Percentiles rank a stretch among this genome's conserved stretches.
Conservation (phyloP, 2,888 invertebrate species). For the Lithophane ornitopus region DNA sequence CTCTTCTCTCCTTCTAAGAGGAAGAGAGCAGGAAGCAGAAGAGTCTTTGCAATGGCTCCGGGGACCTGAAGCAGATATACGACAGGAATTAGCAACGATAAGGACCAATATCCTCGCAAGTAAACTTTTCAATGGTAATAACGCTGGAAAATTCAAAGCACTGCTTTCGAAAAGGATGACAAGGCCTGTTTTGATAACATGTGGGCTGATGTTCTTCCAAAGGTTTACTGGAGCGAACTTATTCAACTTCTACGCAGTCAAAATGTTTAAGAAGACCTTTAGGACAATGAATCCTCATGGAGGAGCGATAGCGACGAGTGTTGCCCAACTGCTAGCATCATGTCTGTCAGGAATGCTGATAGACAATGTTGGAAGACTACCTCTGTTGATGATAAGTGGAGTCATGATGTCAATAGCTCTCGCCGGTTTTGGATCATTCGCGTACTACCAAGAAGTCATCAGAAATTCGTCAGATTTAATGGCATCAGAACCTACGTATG, state of each 20-base stretch:
- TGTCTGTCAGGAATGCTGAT: conserved; percentile 95
- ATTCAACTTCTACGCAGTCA: conserved; percentile 96
- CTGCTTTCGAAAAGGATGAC: conserved; percentile 85
- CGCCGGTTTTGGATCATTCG: conserved; percentile 95
- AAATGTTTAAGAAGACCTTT: conserved; percentile 96
- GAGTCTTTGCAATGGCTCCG: conserved; percentile 95
- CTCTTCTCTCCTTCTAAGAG: conserved; percentile 94
- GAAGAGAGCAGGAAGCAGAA: conserved; percentile 94
- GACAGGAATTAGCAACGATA: conserved; percentile 93
- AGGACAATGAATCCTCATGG: conserved; percentile 95
- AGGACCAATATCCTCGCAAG: conserved; percentile 92
- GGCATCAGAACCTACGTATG: conserved; percentile 89
- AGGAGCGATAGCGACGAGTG: conserved; percentile 95
- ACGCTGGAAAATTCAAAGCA: conserved; percentile 80
- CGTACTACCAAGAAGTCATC: conserved; percentile 94
- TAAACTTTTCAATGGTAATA: conserved; percentile 81
- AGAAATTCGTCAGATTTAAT: conserved; percentile 79
- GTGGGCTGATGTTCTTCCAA: conserved; percentile 97
- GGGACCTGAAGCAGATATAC: conserved; percentile 94
- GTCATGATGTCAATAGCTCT: conserved; percentile 96
- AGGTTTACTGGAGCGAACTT: conserved; percentile 95
- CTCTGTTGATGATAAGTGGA: conserved; percentile 95
- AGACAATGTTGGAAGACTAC: conserved; percentile 95
- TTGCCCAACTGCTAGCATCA: conserved; percentile 95
- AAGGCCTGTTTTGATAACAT: conserved; percentile 95